Conservation (phyloP, 2,888 invertebrate genomes). For the Pseudanteris insignis region DNA sequence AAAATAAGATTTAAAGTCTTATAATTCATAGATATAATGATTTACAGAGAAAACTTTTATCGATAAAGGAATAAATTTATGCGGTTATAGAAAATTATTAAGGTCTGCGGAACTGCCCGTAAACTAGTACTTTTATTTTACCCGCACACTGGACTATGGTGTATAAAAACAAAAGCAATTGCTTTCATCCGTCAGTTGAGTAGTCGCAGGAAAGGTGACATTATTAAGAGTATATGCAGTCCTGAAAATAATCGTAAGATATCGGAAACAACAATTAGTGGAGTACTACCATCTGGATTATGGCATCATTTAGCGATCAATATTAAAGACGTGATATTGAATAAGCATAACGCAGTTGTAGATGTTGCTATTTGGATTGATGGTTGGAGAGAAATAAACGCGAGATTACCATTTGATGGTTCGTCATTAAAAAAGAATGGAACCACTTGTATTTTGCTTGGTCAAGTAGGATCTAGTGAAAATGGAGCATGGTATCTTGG, state of each 20-base stretch:
- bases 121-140: too few relatives aligned
- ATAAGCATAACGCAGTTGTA: constrained; percentile 70
- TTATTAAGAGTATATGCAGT: too few relatives aligned
- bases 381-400: constrained; percentile 70
- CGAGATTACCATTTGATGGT: constrained; percentile 71
- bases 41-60: too few relatives aligned
- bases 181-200: too few relatives aligned
- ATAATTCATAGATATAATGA: too few relatives aligned
- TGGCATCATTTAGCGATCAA: constrained; percentile 73
- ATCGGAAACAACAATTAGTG: constrained; percentile 68
- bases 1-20: too few relatives aligned
- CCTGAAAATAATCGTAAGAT: constrained; percentile 68
- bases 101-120: too few relatives aligned
- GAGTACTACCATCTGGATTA: constrained; percentile 66
- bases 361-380: constrained; percentile 72
- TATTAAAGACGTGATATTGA: constrained; percentile 69
- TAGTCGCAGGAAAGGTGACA: too few relatives aligned
- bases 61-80: too few relatives aligned
- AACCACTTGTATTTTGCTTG: constrained; percentile 70
- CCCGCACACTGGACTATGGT: too few relatives aligned
- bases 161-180: too few relatives aligned
- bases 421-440: constrained; percentile 71
- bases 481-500: constrained; percentile 69
- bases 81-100: too few relatives aligned
- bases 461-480: constrained; percentile 65